A percentile compares a stretch with the other conserved stretches of the same genome.
These are phyloP conservation scores for Neria commutata DNA, from an alignment of 2,888 invertebrate genomes.

Conservation along the genomic window DNA sequence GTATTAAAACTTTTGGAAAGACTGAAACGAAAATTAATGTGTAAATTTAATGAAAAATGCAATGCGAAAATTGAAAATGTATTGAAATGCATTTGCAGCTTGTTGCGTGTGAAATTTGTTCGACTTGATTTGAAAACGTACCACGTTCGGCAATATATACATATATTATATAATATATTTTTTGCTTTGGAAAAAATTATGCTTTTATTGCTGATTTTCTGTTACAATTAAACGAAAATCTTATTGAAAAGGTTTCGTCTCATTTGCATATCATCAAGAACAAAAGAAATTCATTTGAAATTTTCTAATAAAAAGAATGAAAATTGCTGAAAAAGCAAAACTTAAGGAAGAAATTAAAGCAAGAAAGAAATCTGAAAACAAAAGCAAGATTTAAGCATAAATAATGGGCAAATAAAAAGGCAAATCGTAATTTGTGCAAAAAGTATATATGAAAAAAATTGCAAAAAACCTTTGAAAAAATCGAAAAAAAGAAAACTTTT, in stretches of 20 bases:
- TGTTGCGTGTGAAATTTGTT: too few species aligned
- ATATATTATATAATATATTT: too few species aligned
- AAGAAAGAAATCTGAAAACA: slow-evolving; percentile 6
- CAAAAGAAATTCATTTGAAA: too few species aligned
- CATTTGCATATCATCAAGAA: slow-evolving; percentile 42
- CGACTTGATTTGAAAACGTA: too few species aligned
- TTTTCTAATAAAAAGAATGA: too few species aligned
- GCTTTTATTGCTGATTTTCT: slow-evolving; percentile 8
- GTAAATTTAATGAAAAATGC: neutral
- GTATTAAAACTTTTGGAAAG: slow-evolving; percentile 22
- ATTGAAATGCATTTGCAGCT: too few species aligned
- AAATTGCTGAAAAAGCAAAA: too few species aligned
- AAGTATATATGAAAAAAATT: neutral
- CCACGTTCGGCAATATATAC: too few species aligned
- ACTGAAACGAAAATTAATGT: slow-evolving; percentile 20
- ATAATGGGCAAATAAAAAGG: neutral
- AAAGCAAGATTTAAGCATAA: neutral
- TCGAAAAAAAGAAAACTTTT: slow-evolving; percentile 25
- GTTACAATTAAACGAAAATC: slow-evolving; percentile 31
- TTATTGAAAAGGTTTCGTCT: slow-evolving; percentile 42
- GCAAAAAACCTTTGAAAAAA: neutral
- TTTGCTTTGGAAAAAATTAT: too few species aligned
- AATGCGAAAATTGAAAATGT: neutral
- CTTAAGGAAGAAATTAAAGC: neutral
- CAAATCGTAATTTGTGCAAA: too few species aligned